These are phyloP conservation scores for Eueremaeus valkanovi DNA, from an alignment of 2,888 invertebrate species.

Conservation along the genomic window DNA sequence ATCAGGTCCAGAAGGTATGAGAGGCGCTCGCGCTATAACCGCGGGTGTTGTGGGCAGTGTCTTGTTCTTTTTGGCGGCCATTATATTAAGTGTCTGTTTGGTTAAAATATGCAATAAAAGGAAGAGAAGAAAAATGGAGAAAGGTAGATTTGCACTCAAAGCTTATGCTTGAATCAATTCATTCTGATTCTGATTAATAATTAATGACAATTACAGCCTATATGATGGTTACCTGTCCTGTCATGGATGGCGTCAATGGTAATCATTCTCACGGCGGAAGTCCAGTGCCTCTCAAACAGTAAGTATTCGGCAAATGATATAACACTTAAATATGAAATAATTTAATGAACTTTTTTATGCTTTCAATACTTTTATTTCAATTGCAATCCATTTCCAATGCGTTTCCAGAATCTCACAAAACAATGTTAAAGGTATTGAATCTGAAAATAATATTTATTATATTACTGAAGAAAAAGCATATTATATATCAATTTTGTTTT, in stretches of 20 bases:
- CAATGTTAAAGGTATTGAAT: conserved; percentile 38
- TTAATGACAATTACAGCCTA: conserved; percentile 88
- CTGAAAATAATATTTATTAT: no score
- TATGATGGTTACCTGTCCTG: conserved; percentile 96
- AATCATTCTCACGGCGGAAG: conserved; percentile 66
- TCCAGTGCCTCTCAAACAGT: conserved; percentile 98
- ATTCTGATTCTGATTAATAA: no score
- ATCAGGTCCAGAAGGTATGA: conserved; percentile 14
- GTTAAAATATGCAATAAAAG: conserved; percentile 97
- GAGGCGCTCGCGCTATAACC: conserved; percentile 60
- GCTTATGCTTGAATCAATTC: no score
- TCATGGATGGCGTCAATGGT: conserved; percentile 88
- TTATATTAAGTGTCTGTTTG: conserved; percentile 93
- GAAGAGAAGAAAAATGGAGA: conserved; percentile 93
- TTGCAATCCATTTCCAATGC: conserved; percentile 14
- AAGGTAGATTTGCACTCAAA: no score
- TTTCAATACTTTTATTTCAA: not conserved
- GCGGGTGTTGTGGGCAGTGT: conserved; percentile 96
- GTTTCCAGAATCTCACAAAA: conserved; percentile 31
- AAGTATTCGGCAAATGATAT: conserved; percentile 55
- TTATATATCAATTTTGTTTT: no score
- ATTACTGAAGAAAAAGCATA: no score
- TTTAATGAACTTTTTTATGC: conserved; percentile 14
- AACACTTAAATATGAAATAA: not conserved
- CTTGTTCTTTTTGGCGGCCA: conserved; percentile 94